Evolutionary conservation across 1,140 invertebrate species (phyloP).

Genomic region (Pseudomyrmex cubaensis): DNA sequence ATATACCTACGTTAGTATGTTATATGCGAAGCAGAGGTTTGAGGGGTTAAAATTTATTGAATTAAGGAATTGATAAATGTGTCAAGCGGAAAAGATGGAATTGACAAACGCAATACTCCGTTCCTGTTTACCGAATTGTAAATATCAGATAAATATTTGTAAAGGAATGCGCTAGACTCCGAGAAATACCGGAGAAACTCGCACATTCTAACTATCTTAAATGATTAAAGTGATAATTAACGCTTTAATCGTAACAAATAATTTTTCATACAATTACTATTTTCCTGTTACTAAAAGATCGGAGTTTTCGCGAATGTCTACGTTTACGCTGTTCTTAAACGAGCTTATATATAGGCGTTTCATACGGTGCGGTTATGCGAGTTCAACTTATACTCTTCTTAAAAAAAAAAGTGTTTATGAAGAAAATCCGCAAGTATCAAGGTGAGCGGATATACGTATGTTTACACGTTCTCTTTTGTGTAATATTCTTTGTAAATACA

Average conservation of each 20-base stretch:
- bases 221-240: neutral
- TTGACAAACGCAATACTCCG: slow-evolving; percentile 57
- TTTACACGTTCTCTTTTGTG: slow-evolving; percentile 28
- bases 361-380: slow-evolving; percentile 49
- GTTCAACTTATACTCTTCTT: slow-evolving; percentile 9
- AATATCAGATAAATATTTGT: slow-evolving; percentile 62
- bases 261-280: slow-evolving; percentile 32
- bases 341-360: slow-evolving; percentile 68
- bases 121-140: slow-evolving; percentile 65
- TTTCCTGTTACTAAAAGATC: slow-evolving; percentile 54
- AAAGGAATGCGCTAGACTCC: neutral
- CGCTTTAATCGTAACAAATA: slow-evolving; percentile 45
- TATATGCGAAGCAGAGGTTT: slow-evolving; percentile 24
- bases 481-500: slow-evolving; percentile 58
- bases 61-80: slow-evolving; percentile 63
- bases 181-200: too few species aligned
- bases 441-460: slow-evolving; percentile 29
- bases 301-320: slow-evolving; percentile 59
- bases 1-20: too few species aligned
- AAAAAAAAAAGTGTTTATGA: slow-evolving; percentile 3
- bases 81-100: slow-evolving; percentile 44
- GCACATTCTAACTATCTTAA: too few species aligned
- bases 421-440: neutral
- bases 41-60: slow-evolving; percentile 64
- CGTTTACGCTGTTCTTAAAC: slow-evolving; percentile 51